Conservation (phyloP, 2,888 invertebrate species). For the Bedellia somnulentella region DNA sequence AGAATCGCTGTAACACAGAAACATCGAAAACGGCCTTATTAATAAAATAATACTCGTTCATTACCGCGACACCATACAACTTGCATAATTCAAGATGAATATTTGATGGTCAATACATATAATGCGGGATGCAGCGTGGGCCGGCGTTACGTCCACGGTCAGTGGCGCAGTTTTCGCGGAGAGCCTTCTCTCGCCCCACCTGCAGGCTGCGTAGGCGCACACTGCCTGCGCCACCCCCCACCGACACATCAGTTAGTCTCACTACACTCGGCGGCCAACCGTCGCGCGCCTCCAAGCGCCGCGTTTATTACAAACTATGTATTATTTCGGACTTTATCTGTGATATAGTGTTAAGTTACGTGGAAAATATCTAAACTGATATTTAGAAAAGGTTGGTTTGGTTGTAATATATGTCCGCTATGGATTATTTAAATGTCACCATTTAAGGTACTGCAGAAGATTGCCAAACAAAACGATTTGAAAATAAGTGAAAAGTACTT, state of each 20-base stretch:
- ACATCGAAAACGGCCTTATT: no score
- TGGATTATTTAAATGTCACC: no score
- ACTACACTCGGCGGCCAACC: conserved; percentile 28
- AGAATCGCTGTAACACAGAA: no score
- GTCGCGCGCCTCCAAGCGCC: conserved; percentile 24
- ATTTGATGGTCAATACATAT: conserved; percentile 7
- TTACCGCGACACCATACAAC: no score
- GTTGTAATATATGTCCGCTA: no score
- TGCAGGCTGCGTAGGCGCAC: conserved; percentile 29
- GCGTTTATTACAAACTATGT: conserved; percentile 24
- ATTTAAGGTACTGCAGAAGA: conserved; percentile 25
- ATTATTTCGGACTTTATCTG: conserved; percentile 44
- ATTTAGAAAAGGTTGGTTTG: no score
- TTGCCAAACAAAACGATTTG: no score
- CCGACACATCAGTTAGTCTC: conserved; percentile 21
- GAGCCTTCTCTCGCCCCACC: conserved; percentile 22
- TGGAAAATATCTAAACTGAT: conserved; percentile 17
- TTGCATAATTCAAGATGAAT: no score
- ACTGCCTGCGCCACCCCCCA: conserved; percentile 22
- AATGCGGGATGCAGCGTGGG: conserved; percentile 11
- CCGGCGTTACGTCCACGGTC: conserved; percentile 11
- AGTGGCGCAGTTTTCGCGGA: conserved; percentile 37
- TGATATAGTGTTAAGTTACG: conserved; percentile 53
- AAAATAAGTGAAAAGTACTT: no score
- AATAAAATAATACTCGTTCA: no score